phyloP scores from a whole-genome alignment of 2,113 vertebrate species.

The Chrysemys picta region DNA sequence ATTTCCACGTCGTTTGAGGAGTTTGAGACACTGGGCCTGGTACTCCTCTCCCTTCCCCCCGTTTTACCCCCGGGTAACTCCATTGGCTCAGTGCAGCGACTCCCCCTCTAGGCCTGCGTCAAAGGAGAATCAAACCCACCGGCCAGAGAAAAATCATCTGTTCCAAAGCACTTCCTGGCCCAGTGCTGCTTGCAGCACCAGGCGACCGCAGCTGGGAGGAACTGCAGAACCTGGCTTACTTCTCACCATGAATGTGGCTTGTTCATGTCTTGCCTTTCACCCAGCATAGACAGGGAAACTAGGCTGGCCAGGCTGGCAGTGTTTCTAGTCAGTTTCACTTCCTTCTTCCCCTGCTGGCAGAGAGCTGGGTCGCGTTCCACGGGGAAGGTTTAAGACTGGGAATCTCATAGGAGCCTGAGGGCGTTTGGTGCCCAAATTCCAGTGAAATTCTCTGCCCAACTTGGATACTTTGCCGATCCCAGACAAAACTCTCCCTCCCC shows the following conservation, averaged over 20 bases:
- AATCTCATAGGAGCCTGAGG: background rate
- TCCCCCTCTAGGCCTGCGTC: background rate
- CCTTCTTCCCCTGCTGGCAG: background rate
- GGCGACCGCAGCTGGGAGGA: background rate
- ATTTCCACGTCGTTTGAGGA: background rate
- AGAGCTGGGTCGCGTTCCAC: background rate
- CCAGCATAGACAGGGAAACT: background rate
- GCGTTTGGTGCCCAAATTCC: background rate
- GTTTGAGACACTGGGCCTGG: background rate
- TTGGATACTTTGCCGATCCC: background rate
- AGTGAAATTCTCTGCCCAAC: background rate
- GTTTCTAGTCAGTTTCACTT: background rate
- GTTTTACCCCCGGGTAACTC: background rate
- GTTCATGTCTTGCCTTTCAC: background rate
- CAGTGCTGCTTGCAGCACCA: background rate
- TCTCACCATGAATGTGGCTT: background rate
- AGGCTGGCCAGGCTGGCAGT: background rate
- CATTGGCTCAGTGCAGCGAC: background rate
- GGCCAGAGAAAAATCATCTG: background rate
- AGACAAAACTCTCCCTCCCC: background rate
- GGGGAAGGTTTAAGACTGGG: background rate
- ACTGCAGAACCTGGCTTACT: background rate
- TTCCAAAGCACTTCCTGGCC: background rate
- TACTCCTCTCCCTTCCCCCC: background rate
- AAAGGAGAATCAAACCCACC: background rate